phyloP scores from a whole-genome alignment of 2,113 vertebrate genomes.

The Hyaena hyaena region DNA sequence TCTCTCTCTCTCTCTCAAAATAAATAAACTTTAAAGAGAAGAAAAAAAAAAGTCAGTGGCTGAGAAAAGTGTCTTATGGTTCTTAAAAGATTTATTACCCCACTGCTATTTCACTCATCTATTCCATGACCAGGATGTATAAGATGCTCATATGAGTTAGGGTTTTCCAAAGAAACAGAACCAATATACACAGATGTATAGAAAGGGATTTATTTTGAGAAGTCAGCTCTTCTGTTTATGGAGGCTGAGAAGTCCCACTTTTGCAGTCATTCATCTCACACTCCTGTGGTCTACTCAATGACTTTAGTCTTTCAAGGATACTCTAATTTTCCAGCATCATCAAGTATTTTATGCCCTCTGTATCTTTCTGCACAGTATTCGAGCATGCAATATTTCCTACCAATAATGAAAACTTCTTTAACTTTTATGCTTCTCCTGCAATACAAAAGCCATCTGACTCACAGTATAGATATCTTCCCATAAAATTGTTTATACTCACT shows the following conservation, averaged over 20 bases:
- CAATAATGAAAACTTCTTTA: background rate
- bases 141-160: background rate
- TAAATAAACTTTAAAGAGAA: too few relatives aligned
- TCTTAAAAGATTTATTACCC: background rate
- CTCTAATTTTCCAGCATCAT: background rate
- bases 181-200: background rate
- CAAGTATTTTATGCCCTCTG: background rate
- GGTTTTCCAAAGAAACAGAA: background rate
- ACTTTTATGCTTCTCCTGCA: background rate
- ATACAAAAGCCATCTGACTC: background rate
- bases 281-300: background rate
- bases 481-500: background rate
- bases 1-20: too few relatives aligned
- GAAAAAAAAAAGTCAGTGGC: background rate
- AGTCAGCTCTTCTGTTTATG: background rate
- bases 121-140: background rate
- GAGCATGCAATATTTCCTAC: background rate
- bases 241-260: background rate
- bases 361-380: background rate
- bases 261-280: background rate
- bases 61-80: background rate
- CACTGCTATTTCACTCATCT: background rate
- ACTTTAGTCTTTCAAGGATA: rapidly evolving
- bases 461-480: background rate
- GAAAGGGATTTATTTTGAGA: background rate